Base-by-base conservation (phyloP, 1,140 invertebrate species). In the Lepidurus arcticus region DNA sequence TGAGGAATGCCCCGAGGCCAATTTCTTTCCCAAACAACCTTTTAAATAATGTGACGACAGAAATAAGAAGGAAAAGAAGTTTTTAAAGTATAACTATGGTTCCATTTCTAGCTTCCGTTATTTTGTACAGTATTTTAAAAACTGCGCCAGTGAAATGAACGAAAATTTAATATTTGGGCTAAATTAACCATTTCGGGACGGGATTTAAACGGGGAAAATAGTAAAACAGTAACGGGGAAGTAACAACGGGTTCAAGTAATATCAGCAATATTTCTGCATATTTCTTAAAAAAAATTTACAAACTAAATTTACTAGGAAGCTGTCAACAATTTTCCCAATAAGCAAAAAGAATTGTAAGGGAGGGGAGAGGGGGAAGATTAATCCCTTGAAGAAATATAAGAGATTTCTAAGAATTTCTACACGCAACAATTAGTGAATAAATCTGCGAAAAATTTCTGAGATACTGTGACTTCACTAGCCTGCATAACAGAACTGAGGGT, bases 41-140 rank as follows among this genome's bases (percentile, higher is more conserved):
- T 7, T 65, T 21, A 21, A 65, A 21, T 13, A 0, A 65, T 13
- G 21, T 47, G 16, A 65, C 8, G 53, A n/a, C 21, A 16, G 53
- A 21, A 65, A n/a, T 65, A 65, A 65, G 13, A 65, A 65, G 1
- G 13, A 65, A 65, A 0, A 65, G 9, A 65, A 9, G 16, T 65
- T 16, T 65, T 65, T 65, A 65, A 65, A 65, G 53, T 65, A 65
- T 65, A 65, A 65, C 53, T 65, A 65, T 65, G 21, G 13, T 65
- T 65, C 21, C 53, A 13, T 65, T 65, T 65, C 53, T 65, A 65
- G 53, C 21, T 65, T 65, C n/a, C 16, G 21, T 13, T 65, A 34
- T 65, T 65, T 65, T 65, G 53, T 65, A 65, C 53, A 65, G 53
- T n/a, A 65, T 21, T 65, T 16, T 65, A 6, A 65, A 65, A 13